phyloP scores from a whole-genome alignment of 2,888 invertebrate species.

The Agrotis ipsilon region DNA sequence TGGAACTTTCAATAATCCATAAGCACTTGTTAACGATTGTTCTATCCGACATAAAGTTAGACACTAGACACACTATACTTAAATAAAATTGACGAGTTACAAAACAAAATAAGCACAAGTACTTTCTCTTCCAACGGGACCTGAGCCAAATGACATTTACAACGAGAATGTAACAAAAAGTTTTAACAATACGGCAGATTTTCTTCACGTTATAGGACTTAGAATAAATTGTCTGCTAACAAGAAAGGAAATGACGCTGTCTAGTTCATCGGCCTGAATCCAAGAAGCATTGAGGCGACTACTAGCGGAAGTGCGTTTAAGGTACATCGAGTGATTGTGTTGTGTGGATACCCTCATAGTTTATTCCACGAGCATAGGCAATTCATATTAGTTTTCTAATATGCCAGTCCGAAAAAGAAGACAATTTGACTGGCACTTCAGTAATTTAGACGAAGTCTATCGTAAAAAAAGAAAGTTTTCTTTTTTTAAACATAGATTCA shows the following conservation, averaged over 20 bases:
- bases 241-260: constrained; percentile 83
- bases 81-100: constrained; percentile 34
- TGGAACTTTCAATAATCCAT: background rate
- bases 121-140: constrained; percentile 61
- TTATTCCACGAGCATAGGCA: constrained; percentile 49
- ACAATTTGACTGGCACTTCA: background rate
- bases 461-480: constrained; percentile 1
- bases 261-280: constrained; percentile 86
- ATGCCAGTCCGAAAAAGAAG: background rate
- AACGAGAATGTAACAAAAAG: constrained; percentile 49
- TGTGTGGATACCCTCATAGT: constrained; percentile 53
- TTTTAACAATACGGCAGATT: constrained; percentile 39
- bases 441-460: background rate
- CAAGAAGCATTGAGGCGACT: constrained; percentile 77
- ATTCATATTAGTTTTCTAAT: constrained; percentile 21
- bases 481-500: constrained; percentile 39
- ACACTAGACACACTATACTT: constrained; percentile 1
- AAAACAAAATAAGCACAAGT: constrained; percentile 35
- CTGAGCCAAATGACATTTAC: constrained; percentile 57
- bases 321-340: constrained; percentile 65
- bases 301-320: constrained; percentile 80
- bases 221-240: constrained; percentile 58
- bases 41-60: constrained; percentile 1
- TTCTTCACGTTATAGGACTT: constrained; percentile 40
- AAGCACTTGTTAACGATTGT: constrained; percentile 16